Percentiles rank a stretch among this genome's conserved stretches.
Conservation (phyloP, 2,888 invertebrate genomes). For the Phyllotreta cruciferae region DNA sequence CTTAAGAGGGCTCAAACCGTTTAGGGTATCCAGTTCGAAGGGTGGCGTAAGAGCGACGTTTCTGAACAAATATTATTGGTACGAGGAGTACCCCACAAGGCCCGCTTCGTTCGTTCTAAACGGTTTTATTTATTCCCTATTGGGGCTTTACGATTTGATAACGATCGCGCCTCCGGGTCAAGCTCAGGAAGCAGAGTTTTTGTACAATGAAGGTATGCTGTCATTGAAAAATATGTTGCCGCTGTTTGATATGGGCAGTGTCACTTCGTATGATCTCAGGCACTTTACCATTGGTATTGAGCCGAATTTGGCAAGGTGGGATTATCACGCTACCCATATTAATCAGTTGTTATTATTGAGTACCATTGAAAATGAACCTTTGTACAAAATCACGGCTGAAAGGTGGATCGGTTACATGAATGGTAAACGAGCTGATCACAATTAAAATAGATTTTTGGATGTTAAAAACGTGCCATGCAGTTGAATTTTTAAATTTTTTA, state of each 20-base stretch:
- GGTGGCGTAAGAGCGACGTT: constrained; percentile 88
- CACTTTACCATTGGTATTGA: constrained; percentile 90
- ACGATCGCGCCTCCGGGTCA: constrained; percentile 75
- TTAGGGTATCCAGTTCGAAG: constrained; percentile 73
- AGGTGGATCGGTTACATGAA: constrained; percentile 96
- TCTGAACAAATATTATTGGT: constrained; percentile 89
- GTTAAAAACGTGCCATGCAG: constrained; percentile 10
- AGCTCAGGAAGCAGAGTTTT: constrained; percentile 73
- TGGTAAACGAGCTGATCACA: constrained; percentile 93
- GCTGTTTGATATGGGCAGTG: constrained; percentile 93
- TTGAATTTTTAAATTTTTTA: constrained; percentile 5
- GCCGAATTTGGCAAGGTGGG: constrained; percentile 97
- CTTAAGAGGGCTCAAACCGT: constrained; percentile 78
- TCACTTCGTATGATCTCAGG: constrained; percentile 94
- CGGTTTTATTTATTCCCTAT: constrained; percentile 96
- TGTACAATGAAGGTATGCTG: constrained; percentile 84
- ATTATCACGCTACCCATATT: constrained; percentile 98
- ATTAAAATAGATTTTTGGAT: constrained; percentile 64
- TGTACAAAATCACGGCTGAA: constrained; percentile 83
- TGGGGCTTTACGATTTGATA: constrained; percentile 95
- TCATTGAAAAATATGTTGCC: constrained; percentile 88
- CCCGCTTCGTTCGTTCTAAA: constrained; percentile 96
- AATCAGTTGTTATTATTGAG: constrained; percentile 91
- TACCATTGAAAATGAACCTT: constrained; percentile 82
- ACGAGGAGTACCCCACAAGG: constrained; percentile 97